Evolutionary conservation across 2,113 vertebrate genomes (phyloP).

Genomic region (Periophthalmodon schlosseri): DNA sequence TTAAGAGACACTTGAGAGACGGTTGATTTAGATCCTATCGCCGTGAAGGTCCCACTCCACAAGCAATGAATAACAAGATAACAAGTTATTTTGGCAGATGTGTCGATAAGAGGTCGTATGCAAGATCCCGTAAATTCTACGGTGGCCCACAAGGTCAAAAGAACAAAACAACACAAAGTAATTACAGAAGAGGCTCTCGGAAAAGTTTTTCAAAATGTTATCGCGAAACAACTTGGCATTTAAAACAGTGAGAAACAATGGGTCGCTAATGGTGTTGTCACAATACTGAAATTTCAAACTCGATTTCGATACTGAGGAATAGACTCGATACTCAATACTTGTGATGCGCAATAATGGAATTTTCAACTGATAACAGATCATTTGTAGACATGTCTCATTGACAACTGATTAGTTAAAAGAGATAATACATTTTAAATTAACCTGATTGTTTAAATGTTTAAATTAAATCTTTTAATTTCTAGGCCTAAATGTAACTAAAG

Average conservation of each 20-base stretch:
- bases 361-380: too few species aligned
- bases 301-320: too few species aligned
- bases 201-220: background rate
- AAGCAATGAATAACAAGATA: constrained; percentile 42
- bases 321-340: too few species aligned
- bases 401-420: too few species aligned
- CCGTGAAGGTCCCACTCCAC: constrained; percentile 40
- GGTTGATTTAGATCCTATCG: constrained; percentile 38
- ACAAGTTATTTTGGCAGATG: constrained; percentile 32
- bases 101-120: background rate
- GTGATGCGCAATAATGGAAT: too few species aligned
- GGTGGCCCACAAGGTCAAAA: background rate
- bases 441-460: too few species aligned
- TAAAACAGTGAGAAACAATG: background rate
- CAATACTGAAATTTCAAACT: too few species aligned
- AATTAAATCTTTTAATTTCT: too few species aligned
- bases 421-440: too few species aligned
- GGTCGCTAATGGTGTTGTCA: too few species aligned
- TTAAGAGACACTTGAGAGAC: constrained; percentile 33
- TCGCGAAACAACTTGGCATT: background rate
- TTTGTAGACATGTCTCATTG: too few species aligned
- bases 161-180: background rate
- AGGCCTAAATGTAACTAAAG: too few species aligned
- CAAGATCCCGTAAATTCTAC: background rate
- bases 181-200: background rate